A percentile compares a stretch with the other conserved stretches of the same genome.
Evolutionary conservation across 2,797 vertebrate species (phyloP).

Genomic region (Phrynocephalus forsythii): DNA sequence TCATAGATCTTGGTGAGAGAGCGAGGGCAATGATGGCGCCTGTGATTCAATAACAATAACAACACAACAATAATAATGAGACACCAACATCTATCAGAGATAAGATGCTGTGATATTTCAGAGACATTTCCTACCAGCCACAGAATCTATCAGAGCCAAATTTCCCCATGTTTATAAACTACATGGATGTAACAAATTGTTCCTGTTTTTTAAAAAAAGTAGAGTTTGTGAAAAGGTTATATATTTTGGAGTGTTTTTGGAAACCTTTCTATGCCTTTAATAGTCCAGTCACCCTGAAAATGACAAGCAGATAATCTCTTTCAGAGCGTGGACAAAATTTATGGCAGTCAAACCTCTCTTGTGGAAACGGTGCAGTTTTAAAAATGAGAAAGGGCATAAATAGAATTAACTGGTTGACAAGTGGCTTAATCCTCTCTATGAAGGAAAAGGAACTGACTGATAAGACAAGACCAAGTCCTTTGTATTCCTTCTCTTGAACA

Average conservation of each 20-base stretch:
- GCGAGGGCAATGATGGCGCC: constrained; percentile 83
- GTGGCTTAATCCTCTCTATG: neutral
- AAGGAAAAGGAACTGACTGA: neutral
- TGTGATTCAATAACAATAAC: constrained; percentile 49
- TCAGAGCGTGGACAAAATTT: neutral
- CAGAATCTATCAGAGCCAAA: neutral
- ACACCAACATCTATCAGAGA: neutral
- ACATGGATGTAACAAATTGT: constrained; percentile 8
- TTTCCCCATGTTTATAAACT: neutral
- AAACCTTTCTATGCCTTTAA: neutral
- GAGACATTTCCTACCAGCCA: neutral
- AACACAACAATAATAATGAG: neutral
- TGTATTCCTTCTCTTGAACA: neutral
- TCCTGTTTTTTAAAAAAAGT: fast-evolving
- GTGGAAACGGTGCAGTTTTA: neutral
- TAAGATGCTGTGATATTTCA: neutral
- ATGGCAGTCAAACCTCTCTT: neutral
- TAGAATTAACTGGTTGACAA: constrained; percentile 15
- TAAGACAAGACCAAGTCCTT: neutral
- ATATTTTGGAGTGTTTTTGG: neutral
- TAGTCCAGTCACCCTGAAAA: neutral
- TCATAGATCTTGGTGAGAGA: constrained; percentile 78
- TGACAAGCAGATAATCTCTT: constrained; percentile 19
- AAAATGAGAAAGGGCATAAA: constrained; percentile 12
- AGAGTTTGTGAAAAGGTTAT: constrained; percentile 14